Conservation (phyloP, 2,797 vertebrate species). For the Emydoidea blandingii region DNA sequence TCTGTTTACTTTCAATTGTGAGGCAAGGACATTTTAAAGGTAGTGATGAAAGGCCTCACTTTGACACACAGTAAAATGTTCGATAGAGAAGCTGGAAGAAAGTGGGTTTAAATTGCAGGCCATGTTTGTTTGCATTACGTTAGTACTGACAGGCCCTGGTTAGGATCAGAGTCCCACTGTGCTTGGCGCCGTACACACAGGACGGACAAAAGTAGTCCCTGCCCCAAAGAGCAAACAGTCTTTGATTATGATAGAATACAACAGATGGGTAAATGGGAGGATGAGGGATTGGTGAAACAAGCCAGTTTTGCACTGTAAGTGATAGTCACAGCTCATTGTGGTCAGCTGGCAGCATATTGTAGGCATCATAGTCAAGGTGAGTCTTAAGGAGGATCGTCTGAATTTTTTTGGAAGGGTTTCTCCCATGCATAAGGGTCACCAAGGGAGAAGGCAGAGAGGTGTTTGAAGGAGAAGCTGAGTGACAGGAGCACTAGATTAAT, state of each 20-base stretch:
- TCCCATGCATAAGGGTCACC: background rate
- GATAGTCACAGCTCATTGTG: too few species aligned
- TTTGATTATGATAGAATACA: too few species aligned
- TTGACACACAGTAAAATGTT: too few species aligned
- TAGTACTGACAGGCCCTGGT: too few species aligned
- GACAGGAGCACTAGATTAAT: background rate
- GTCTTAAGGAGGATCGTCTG: background rate
- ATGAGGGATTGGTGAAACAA: too few species aligned
- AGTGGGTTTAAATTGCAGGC: background rate
- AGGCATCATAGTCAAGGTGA: background rate
- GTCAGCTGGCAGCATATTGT: rapidly evolving
- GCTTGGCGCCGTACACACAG: too few species aligned
- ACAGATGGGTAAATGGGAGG: too few species aligned
- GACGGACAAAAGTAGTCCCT: too few species aligned
- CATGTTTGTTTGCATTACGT: background rate
- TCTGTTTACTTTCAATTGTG: background rate
- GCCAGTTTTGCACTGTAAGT: too few species aligned
- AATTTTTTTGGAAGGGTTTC: background rate
- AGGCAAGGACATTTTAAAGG: background rate
- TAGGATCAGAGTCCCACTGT: too few species aligned
- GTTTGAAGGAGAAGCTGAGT: background rate
- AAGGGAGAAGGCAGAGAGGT: background rate
- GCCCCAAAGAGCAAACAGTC: too few species aligned
- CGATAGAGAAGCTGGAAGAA: background rate
- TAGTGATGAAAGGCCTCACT: background rate